A percentile compares a stretch with the other conserved stretches of the same genome.
Evolutionary conservation across 2,797 vertebrate genomes (phyloP).

Genomic region (Ispidina picta): DNA sequence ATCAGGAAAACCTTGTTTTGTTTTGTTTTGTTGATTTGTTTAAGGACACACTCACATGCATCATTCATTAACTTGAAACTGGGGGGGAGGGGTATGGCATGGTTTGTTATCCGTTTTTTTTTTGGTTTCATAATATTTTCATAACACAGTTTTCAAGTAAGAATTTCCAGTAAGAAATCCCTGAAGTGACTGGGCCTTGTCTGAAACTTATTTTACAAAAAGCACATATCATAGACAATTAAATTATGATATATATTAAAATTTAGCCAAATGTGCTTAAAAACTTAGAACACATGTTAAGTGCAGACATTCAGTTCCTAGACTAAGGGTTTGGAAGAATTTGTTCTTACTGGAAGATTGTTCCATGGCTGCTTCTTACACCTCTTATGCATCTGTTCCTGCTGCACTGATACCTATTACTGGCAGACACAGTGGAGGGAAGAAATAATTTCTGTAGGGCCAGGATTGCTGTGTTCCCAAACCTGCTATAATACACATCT

Average conservation of each 20-base stretch:
- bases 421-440: background rate
- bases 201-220: background rate
- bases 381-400: background rate
- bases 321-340: background rate
- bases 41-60: background rate
- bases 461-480: background rate
- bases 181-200: background rate
- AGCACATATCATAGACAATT: background rate
- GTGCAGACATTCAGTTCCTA: background rate
- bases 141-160: background rate
- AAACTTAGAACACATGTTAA: background rate
- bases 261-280: background rate
- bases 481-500: background rate
- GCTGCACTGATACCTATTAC: background rate
- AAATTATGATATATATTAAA: background rate
- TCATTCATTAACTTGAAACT: constrained; percentile 2
- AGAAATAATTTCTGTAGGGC: background rate
- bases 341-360: background rate
- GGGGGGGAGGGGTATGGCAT: background rate
- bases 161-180: background rate
- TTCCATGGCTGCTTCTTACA: background rate
- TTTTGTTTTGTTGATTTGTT: constrained; percentile 6
- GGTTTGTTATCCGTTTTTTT: background rate
- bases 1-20: background rate
- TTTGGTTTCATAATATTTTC: background rate